phyloP scores from a whole-genome alignment of 1,140 invertebrate genomes.

The Drosophila bifasciata region DNA sequence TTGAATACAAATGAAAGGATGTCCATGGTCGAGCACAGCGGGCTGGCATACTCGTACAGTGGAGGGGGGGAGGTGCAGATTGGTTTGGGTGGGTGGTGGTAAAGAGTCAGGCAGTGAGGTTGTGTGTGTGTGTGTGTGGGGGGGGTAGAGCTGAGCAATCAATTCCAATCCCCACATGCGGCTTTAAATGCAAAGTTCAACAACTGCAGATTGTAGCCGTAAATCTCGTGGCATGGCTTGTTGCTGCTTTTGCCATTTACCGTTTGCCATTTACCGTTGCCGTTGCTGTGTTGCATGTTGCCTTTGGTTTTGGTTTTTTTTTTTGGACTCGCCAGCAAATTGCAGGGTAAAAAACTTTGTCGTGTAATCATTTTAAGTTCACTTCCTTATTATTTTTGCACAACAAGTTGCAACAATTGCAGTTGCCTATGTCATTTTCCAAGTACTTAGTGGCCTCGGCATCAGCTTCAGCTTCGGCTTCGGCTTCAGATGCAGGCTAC shows the following conservation, averaged over 20 bases:
- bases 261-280: conserved; percentile 11
- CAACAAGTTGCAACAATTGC: conserved; percentile 62
- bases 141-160: conserved; percentile 25
- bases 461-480: conserved; percentile 32
- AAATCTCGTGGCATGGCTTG: conserved; percentile 35
- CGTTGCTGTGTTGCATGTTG: conserved; percentile 19
- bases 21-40: conserved; percentile 1
- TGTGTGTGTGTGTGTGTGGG: background rate
- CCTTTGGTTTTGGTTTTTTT: conserved; percentile 15
- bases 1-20: conserved; percentile 53
- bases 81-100: background rate
- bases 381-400: conserved; percentile 79
- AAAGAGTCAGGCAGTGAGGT: no score
- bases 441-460: conserved; percentile 62
- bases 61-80: background rate
- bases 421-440: conserved; percentile 76
- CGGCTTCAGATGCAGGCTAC: background rate
- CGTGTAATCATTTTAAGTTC: conserved; percentile 81
- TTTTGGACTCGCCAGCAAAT: conserved; percentile 64
- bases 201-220: conserved; percentile 42
- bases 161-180: conserved; percentile 24
- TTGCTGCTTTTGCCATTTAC: conserved; percentile 6
- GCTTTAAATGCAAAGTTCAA: conserved; percentile 47
- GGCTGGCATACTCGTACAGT: no score
- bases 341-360: conserved; percentile 76